A percentile compares a stretch with the other conserved stretches of the same genome.
Evolutionary conservation across 2,797 vertebrate species (phyloP).

Genomic region (Catamblyrhynchus diadema): DNA sequence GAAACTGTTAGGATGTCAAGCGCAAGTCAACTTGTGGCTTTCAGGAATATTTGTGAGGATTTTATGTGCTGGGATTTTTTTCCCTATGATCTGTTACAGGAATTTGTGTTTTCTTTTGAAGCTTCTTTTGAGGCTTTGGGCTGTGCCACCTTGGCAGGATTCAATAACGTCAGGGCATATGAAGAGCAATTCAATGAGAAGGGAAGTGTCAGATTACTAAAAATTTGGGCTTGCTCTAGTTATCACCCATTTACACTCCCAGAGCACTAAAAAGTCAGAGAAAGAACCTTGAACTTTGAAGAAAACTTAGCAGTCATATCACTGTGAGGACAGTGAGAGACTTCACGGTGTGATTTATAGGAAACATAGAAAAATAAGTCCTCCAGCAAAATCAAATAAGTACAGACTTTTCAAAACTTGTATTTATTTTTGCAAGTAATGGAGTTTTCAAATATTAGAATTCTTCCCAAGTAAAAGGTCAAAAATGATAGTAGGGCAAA

Average conservation of each 20-base stretch:
- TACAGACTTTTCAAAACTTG: not conserved
- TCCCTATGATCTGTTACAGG: not conserved
- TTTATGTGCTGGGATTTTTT: not conserved
- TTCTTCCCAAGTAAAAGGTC: not conserved
- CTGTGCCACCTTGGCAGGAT: accelerated
- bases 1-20: not conserved
- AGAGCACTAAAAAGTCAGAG: not conserved
- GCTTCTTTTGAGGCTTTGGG: not conserved
- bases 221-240: not conserved
- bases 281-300: not conserved
- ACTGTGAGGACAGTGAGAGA: not conserved
- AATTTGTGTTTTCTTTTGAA: not conserved
- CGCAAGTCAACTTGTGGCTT: not conserved
- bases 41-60: not conserved
- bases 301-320: not conserved
- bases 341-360: not conserved
- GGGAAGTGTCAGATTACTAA: not conserved
- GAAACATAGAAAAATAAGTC: not conserved
- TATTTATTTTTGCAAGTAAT: not conserved
- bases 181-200: not conserved
- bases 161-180: not conserved
- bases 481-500: not conserved
- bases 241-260: not conserved
- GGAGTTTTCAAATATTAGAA: not conserved
- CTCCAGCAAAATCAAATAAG: not conserved